These are phyloP conservation scores for Antheraea pernyi DNA, from an alignment of 1,140 invertebrate species.

Conservation along the genomic window DNA sequence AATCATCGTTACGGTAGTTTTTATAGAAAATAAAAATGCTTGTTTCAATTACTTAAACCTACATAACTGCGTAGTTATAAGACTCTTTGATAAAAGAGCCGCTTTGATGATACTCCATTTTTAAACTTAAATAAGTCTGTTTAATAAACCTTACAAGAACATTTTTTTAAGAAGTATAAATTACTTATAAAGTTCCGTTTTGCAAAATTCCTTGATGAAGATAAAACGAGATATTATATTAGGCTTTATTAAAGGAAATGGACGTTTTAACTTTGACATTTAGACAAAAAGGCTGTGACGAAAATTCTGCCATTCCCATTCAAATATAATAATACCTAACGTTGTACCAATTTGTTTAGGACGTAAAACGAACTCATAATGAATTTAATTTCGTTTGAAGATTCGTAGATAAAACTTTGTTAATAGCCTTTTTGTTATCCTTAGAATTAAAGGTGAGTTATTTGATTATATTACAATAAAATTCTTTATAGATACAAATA, in stretches of 20 bases:
- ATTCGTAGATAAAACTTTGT: slow-evolving; percentile 11
- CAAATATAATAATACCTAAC: slow-evolving; percentile 8
- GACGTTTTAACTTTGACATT: slow-evolving; percentile 5
- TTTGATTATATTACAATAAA: background rate
- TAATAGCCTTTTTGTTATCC: background rate
- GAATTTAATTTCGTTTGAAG: slow-evolving; percentile 14
- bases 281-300: slow-evolving; percentile 6
- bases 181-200: background rate
- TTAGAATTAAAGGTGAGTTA: slow-evolving; percentile 5
- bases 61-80: no score
- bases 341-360: slow-evolving; percentile 11
- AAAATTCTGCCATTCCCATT: slow-evolving; percentile 4
- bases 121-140: background rate
- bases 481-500: background rate
- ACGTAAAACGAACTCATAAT: slow-evolving; percentile 13
- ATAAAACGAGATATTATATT: slow-evolving; percentile 2
- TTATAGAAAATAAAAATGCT: no score
- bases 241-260: slow-evolving; percentile 1
- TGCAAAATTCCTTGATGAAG: background rate
- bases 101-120: background rate
- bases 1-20: no score
- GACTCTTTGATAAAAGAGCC: background rate
- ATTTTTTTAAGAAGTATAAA: background rate
- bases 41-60: no score
- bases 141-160: background rate